These are phyloP conservation scores for Archilochus colubris DNA, from an alignment of 2,113 vertebrate genomes.

Conservation along the genomic window DNA sequence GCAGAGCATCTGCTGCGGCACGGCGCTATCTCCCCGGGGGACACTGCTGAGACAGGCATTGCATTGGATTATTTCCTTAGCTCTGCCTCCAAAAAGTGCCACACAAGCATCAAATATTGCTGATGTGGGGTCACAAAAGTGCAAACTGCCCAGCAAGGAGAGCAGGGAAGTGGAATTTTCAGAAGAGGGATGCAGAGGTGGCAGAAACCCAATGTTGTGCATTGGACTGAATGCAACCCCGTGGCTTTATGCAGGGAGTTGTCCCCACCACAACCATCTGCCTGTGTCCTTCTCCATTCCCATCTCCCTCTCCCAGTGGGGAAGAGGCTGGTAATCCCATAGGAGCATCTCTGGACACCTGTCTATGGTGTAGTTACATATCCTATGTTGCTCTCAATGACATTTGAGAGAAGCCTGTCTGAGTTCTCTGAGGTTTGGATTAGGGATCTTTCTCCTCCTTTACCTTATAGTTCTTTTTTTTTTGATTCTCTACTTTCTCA, in stretches of 20 bases:
- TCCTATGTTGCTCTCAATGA: not conserved
- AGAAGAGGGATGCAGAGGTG: not conserved
- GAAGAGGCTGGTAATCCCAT: not conserved
- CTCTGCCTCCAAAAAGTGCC: not conserved
- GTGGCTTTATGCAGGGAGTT: not conserved
- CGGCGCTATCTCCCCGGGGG: not conserved
- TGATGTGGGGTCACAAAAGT: not conserved
- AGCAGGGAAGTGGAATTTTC: not conserved
- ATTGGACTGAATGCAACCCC: not conserved
- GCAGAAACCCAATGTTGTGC: not conserved
- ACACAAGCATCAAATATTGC: not conserved
- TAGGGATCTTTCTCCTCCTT: not conserved
- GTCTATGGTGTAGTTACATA: fast-evolving
- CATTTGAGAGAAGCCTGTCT: not conserved
- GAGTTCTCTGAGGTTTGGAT: not conserved
- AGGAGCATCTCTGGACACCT: not conserved
- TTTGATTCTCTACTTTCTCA: not conserved
- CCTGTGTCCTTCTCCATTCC: not conserved
- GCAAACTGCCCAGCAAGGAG: not conserved
- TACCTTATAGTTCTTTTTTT: not conserved
- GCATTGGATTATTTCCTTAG: not conserved
- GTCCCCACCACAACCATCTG: not conserved
- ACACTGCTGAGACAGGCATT: not conserved
- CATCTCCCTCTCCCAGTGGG: fast-evolving
- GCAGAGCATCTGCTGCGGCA: not conserved